Percentiles rank a stretch among this genome's conserved stretches.
phyloP scores from a whole-genome alignment of 2,113 vertebrate species.

The Tachysurus fulvidraco region DNA sequence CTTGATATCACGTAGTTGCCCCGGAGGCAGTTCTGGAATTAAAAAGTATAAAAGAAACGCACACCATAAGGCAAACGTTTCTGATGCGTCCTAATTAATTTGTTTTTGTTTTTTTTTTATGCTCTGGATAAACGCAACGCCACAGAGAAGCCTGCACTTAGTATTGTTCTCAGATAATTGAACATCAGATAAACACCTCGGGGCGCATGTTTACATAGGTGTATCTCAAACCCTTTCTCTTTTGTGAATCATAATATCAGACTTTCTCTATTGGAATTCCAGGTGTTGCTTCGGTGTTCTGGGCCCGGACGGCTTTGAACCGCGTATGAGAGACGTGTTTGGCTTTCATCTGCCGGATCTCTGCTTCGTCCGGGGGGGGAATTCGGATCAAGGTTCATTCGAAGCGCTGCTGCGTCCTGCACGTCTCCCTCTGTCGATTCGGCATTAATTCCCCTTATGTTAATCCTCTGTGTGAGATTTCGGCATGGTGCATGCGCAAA shows the following conservation, averaged over 20 bases:
- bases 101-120: constrained; percentile 42
- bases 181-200: constrained; percentile 41
- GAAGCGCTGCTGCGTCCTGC: constrained; percentile 33
- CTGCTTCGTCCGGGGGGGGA: constrained; percentile 42
- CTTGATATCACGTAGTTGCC: constrained; percentile 23
- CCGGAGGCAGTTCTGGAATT: constrained; percentile 24
- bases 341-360: constrained; percentile 52
- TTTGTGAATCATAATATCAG: constrained; percentile 47
- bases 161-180: constrained; percentile 44
- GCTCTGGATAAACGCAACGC: constrained; percentile 1
- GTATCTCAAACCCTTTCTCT: constrained; percentile 19
- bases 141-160: constrained; percentile 16
- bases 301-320: constrained; percentile 53
- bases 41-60: constrained; percentile 37
- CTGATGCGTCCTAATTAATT: constrained; percentile 49
- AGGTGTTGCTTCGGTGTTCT: constrained; percentile 50
- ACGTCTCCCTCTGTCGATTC: constrained; percentile 46
- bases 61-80: constrained; percentile 36
- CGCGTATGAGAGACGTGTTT: constrained; percentile 43
- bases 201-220: constrained; percentile 50
- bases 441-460: constrained; percentile 41
- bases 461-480: constrained; percentile 47
- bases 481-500: constrained; percentile 42
- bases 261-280: constrained; percentile 55
- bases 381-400: constrained; percentile 50